Conservation (phyloP, 2,113 vertebrate species). For the Enhydra lutris region DNA sequence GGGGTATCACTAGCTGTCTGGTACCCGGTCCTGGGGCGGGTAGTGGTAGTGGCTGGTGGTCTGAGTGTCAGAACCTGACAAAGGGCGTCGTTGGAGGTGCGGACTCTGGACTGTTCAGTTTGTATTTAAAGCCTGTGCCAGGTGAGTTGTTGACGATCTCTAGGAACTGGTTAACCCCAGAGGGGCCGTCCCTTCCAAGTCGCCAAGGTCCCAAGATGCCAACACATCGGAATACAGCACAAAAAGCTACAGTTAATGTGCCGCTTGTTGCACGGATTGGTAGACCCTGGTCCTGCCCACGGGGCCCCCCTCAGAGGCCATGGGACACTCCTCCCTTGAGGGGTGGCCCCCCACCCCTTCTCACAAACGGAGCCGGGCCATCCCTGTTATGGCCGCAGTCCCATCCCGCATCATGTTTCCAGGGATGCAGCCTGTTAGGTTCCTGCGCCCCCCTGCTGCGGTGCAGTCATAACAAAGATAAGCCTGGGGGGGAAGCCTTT, state of each 20-base stretch:
- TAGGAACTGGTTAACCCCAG: neutral
- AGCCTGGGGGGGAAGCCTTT: neutral
- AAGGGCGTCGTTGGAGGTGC: neutral
- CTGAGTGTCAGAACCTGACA: accelerated
- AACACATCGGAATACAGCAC: neutral
- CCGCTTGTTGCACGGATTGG: neutral
- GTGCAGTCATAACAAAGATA: slow-evolving; percentile 73
- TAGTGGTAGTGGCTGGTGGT: neutral
- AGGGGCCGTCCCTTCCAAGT: neutral
- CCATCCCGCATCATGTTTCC: neutral
- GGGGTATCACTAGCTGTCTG: neutral
- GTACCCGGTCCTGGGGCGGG: neutral
- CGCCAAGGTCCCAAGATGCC: neutral
- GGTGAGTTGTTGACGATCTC: neutral
- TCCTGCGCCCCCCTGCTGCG: neutral
- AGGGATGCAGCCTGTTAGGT: neutral
- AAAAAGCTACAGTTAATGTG: neutral
- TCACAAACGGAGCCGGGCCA: neutral
- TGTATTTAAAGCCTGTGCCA: neutral
- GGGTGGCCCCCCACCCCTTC: too few species aligned
- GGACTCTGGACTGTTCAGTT: neutral
- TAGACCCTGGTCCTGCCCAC: neutral
- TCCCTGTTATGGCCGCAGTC: neutral
- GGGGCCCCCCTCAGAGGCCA: accelerated
- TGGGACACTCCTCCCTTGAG: accelerated